Base-by-base conservation (phyloP, 23 tunicate genomes). In the Ascidia mentula region DNA sequence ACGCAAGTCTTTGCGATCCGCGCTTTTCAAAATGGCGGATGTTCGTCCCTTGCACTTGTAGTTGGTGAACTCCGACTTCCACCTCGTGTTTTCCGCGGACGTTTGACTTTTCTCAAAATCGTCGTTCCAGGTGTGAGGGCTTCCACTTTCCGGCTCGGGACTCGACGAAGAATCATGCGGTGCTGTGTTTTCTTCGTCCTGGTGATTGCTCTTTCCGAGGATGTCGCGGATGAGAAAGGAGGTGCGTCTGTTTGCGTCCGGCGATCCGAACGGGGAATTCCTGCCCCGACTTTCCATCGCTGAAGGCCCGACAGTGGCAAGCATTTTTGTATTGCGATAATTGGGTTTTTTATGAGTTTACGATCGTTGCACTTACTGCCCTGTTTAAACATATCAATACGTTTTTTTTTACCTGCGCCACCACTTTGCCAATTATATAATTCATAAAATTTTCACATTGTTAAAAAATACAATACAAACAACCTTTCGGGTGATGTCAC, bases 201-300 rank as follows among this genome's bases (percentile, higher is more conserved):
- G 39, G 18, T 34, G 39, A 33, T 61, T 65, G 81, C 59, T 40
- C 30, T 72, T 78, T 30, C 87, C 94, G 31, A 89, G 71, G 40
- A 89, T 89, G 65, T 89, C 94, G 36, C 94, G 88, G 60, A 89
- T 89, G 6, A 89, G 74, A 79, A 89, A 89, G 60, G 94, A 89
- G 18, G 82, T 85, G 28, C 37, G 69, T 38, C 74, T 60, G 65
- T 26, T 53, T 53, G 65, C 65, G 24, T 53, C 65, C 65, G 65
- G 65, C 24, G 65, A 9, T 53, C 65, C 65, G 24, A 53, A 53
- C 13, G 65, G 24, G 28, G 65, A 53, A 53, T 9, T 6, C 24
- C 65, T 6, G 65, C 28, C 22, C 28, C 65, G 65, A 9, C 65
- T 53, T 3, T 53, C 13, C 13, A 53, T 28, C 65, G 65, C 13